Base-by-base conservation (phyloP, 2,797 vertebrate genomes). In the Sebastes taczanowskii region DNA sequence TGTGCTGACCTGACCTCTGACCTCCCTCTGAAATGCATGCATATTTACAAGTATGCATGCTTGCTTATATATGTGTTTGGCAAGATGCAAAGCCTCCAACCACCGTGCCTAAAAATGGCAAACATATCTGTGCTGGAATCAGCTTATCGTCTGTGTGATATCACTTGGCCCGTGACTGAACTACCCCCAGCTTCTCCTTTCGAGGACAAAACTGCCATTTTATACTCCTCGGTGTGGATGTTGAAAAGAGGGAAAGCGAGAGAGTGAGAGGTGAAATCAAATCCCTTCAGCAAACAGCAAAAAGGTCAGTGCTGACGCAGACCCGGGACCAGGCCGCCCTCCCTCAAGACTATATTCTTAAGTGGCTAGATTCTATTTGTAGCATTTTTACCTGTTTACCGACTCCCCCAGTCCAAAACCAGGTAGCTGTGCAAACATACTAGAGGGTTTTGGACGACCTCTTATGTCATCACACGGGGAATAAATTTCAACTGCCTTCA, bases 281-380 rank as follows among this genome's bases (percentile, higher is more conserved):
- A 96, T 95, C 93, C 93, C 91, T 94, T 96, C 13, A 93, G 92
- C 90, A 96, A 95, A 96, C 95, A 96, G 93, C 83, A 95, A 92
- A 95, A 95, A 95, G 94, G 94, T 95, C 95, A 95, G 93, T 91
- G 92, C 95, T 96, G 96, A 96, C 95, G 96, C 94, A 94, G 86
- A 85, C 85, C 62, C n/a, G 67, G 83, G 91, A 86, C 80, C 86
- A 84, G 88, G 80, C 82, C 22, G 87, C 83, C 86, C 87, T 91
- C 92, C 90, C 87, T 89, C 82, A 91, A 92, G 83, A 94, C 93
- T 86, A 88, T 92, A 93, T 91, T 90, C 90, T 93, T 94, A 94
- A 94, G 93, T 92, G 85, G 87, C 78, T 73, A 77, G 77, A 79
- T 93, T 92, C 94, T 96, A 96, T 96, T 95, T 95, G 94, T 92